phyloP scores from a whole-genome alignment of 2,113 vertebrate genomes.

The Clinocottus analis region DNA sequence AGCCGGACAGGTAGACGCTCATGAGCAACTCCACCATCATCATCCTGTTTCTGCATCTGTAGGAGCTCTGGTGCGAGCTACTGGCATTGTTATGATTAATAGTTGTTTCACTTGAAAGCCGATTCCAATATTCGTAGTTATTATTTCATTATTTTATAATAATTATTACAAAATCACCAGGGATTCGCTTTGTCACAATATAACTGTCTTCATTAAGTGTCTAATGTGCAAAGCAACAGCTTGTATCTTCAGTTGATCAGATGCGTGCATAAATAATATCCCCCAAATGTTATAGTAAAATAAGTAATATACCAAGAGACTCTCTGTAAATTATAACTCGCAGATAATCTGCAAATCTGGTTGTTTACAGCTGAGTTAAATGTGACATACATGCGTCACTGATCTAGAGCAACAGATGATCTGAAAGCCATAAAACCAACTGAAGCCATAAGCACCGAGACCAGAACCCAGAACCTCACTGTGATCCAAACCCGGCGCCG shows the following conservation, averaged over 20 bases:
- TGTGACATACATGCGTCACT: conserved; percentile 35
- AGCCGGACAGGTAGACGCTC: no score
- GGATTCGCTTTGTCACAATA: conserved; percentile 40
- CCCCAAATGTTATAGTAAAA: conserved; percentile 13
- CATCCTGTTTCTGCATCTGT: no score
- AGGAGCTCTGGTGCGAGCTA: no score
- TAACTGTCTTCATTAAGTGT: not conserved
- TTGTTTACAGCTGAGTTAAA: conserved; percentile 37
- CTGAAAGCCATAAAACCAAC: conserved; percentile 66
- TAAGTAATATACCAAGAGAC: conserved; percentile 5
- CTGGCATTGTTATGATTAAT: conserved; percentile 8
- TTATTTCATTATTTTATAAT: conserved; percentile 19
- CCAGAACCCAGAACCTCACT: conserved; percentile 18
- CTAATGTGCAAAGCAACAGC: conserved; percentile 55
- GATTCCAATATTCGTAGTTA: conserved; percentile 4
- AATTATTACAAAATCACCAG: conserved; percentile 17
- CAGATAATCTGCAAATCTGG: conserved; percentile 3
- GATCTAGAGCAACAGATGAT: conserved; percentile 65
- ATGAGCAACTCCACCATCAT: no score
- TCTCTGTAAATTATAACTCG: conserved; percentile 38
- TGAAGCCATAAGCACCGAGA: conserved; percentile 66
- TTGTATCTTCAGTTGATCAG: conserved; percentile 9
- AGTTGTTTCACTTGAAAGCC: conserved; percentile 11
- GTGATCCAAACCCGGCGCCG: conserved; percentile 30
- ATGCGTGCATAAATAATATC: conserved; percentile 1